Evolutionary conservation across 2,113 vertebrate genomes (phyloP), one percentile per base, ranked within the genome.

Genomic region (Excalfactoria chinensis): DNA sequence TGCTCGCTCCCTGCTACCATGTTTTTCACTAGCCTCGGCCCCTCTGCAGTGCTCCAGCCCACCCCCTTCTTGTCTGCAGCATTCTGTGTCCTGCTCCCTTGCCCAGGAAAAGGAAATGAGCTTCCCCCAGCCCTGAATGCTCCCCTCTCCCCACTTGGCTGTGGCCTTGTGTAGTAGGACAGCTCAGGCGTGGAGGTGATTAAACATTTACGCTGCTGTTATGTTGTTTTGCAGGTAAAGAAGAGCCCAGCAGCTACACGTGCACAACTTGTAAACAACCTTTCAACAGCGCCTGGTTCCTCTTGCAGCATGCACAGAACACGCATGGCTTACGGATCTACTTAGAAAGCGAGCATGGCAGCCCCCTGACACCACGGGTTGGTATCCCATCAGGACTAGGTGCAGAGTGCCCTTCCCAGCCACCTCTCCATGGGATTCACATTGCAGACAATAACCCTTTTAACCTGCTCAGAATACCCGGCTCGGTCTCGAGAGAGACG

Each of bases 181-280:
- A 43, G 64, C 35, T 62, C 90, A 44, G 91, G 85, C 1, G 6
- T 91, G 89, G 89, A 86, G 58, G 68, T 35, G 64, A 95, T 95
- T 9, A 67, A 96, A 97, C 96, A 97, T 97, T 98, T 95, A 98
- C 98, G 81, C 95, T 94, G 96, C 96, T 97, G 95, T 98, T 99
- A 95, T 98, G 86, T 95, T 98, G 88, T 98, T 97, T 98, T 97
- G 93, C 98, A 99, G 99, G 99, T 98, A 99, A 99, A 98, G 99
- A 99, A 93, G 99, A 99, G 98, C 99, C 99, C 86, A 99, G 98
- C 98, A 99, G 98, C 98, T 99, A 99, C 96, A 99, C 99, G 96
- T 99, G 99, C 99, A 99, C 99, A 94, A 99, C 99, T 96, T 99
- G 99, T 97, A 99, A 99, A 98, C 99, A 99, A 98, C 98, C 99